Percentiles rank a stretch among this genome's conserved stretches.
Evolutionary conservation across 2,797 vertebrate genomes (phyloP).

Genomic region (Cyprinodon diabolis): DNA sequence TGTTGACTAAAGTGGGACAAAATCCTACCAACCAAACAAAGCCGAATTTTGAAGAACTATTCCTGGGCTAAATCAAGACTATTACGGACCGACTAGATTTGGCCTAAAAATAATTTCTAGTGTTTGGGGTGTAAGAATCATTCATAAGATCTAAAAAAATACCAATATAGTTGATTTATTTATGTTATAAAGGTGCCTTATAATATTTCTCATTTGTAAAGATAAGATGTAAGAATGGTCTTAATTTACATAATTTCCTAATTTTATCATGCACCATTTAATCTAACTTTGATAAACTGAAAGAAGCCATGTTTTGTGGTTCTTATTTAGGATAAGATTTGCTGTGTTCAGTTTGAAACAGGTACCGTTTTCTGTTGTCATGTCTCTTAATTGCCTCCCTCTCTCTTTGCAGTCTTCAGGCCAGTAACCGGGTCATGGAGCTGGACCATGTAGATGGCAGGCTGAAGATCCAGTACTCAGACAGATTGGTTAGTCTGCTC

Average conservation of each 20-base stretch:
- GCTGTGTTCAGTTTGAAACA: neutral
- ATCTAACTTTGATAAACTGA: too few relatives aligned
- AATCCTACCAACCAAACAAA: too few relatives aligned
- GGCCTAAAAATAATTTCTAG: too few relatives aligned
- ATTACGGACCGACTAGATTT: too few relatives aligned
- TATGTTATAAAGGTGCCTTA: neutral
- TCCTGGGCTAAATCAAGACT: too few relatives aligned
- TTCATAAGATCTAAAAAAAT: neutral
- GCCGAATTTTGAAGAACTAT: too few relatives aligned
- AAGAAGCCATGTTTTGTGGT: neutral
- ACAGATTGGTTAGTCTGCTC: slow-evolving; percentile 89
- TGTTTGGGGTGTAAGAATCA: neutral
- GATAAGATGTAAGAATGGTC: too few relatives aligned
- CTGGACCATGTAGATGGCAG: slow-evolving; percentile 89
- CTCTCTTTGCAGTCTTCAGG: slow-evolving; percentile 84
- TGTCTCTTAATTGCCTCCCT: slow-evolving; percentile 4
- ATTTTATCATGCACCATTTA: too few relatives aligned
- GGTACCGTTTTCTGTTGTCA: neutral
- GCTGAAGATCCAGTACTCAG: slow-evolving; percentile 94
- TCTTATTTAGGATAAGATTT: neutral
- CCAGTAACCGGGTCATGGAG: slow-evolving; percentile 92
- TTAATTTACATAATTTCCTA: too few relatives aligned
- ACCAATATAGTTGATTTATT: neutral
- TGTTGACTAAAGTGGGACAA: too few relatives aligned
- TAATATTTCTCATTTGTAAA: neutral